Evolutionary conservation across 2,797 vertebrate genomes (phyloP).

Genomic region (Tenualosa ilisha): DNA sequence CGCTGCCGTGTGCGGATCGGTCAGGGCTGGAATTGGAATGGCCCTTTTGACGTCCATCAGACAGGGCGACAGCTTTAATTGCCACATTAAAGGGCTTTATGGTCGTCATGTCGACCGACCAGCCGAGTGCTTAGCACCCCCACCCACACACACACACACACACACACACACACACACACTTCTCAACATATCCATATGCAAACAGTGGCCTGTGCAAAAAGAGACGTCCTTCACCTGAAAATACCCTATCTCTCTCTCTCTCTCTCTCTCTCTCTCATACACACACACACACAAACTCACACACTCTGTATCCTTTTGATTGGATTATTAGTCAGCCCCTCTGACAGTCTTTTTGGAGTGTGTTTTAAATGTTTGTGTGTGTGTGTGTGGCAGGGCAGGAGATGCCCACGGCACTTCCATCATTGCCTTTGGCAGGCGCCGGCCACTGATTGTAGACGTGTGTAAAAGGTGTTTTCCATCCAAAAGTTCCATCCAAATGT

Average conservation of each 20-base stretch:
- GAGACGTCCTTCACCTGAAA: not conserved
- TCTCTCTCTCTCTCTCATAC: not conserved
- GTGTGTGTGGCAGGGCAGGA: not conserved
- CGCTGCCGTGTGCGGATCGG: conserved; percentile 28
- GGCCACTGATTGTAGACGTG: not conserved
- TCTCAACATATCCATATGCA: not conserved
- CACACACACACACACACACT: no score
- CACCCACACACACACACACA: no score
- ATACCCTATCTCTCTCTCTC: not conserved
- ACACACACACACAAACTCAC: not conserved
- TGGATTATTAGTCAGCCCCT: not conserved
- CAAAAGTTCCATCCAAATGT: not conserved
- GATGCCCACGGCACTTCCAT: not conserved
- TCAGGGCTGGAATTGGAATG: conserved; percentile 48
- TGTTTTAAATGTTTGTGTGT: not conserved
- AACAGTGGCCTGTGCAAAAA: not conserved
- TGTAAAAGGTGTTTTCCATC: not conserved
- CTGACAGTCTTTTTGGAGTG: not conserved
- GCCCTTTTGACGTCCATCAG: conserved; percentile 53
- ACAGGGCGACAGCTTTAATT: conserved; percentile 50
- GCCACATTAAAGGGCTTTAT: conserved; percentile 6
- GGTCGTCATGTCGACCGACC: conserved; percentile 1
- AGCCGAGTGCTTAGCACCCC: not conserved
- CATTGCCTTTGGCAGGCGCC: not conserved
- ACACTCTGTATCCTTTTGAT: not conserved